phyloP scores from a whole-genome alignment of 2,113 vertebrate genomes.

The Barbus barbus region DNA sequence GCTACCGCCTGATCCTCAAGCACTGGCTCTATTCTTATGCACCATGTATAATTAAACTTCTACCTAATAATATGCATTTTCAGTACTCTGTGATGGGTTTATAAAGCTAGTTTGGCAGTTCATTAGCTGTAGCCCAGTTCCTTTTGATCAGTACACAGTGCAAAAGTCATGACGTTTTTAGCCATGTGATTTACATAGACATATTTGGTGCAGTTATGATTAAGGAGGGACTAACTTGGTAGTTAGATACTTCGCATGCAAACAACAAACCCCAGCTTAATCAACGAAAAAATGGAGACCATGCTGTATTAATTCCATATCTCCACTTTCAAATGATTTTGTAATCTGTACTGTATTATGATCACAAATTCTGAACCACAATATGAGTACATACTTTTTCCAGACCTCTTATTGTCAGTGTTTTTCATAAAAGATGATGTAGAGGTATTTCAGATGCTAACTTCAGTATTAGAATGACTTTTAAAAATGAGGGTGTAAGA shows the following conservation, averaged over 20 bases:
- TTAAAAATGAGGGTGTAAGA: background rate
- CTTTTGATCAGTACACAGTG: background rate
- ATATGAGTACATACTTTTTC: background rate
- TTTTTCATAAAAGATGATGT: background rate
- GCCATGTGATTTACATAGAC: background rate
- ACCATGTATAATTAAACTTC: constrained; percentile 1
- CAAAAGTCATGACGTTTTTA: background rate
- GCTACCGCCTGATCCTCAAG: constrained; percentile 21
- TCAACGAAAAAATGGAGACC: background rate
- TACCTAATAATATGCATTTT: constrained; percentile 12
- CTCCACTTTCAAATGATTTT: background rate
- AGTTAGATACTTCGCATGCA: background rate
- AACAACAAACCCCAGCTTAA: background rate
- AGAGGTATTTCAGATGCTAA: background rate
- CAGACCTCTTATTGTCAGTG: background rate
- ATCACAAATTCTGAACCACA: background rate
- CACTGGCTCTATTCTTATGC: constrained; percentile 10
- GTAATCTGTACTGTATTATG: background rate
- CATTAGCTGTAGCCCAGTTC: background rate
- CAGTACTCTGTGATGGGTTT: background rate
- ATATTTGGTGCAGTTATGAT: background rate
- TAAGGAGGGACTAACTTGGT: background rate
- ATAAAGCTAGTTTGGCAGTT: background rate
- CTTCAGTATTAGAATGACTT: background rate
- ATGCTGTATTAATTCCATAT: background rate